These are phyloP conservation scores for Apodemus sylvaticus DNA, from an alignment of 2,113 vertebrate species.

Conservation along the genomic window DNA sequence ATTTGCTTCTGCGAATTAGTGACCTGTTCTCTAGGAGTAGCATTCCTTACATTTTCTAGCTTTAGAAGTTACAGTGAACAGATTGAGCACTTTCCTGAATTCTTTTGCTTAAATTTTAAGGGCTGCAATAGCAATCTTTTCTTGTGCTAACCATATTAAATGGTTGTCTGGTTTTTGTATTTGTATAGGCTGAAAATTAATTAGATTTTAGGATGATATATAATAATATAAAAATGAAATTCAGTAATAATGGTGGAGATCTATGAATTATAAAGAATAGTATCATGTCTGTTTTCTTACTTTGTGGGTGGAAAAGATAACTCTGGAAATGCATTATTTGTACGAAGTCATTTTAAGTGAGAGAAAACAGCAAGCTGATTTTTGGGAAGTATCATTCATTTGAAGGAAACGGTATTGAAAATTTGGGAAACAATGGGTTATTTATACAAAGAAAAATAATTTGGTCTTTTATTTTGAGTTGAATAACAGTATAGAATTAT, in stretches of 20 bases:
- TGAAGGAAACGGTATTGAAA: conserved; percentile 42
- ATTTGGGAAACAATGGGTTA: conserved; percentile 47
- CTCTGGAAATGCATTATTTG: conserved; percentile 57
- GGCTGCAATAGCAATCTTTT: conserved; percentile 16
- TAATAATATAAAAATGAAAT: conserved; percentile 57
- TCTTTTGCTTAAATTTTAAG: conserved; percentile 46
- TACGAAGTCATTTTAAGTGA: conserved; percentile 15
- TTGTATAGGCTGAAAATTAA: conserved; percentile 36
- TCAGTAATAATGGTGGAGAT: not conserved
- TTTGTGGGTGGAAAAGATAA: conserved; percentile 10
- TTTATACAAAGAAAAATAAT: conserved; percentile 65
- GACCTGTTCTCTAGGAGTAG: not conserved
- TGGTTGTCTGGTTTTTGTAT: conserved; percentile 21
- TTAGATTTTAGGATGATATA: conserved; percentile 43
- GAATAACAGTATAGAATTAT: conserved; percentile 58
- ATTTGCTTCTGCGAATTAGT: conserved; percentile 38
- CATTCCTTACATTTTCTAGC: conserved; percentile 33
- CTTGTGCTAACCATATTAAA: conserved; percentile 46
- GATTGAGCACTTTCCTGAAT: conserved; percentile 46
- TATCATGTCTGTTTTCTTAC: conserved; percentile 21
- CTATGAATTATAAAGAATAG: conserved; percentile 56
- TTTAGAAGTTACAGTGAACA: conserved; percentile 48
- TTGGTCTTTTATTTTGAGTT: conserved; percentile 48
- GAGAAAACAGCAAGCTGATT: conserved; percentile 34
- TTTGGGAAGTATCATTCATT: conserved; percentile 32